A percentile compares a stretch with the other conserved stretches of the same genome.
phyloP scores from a whole-genome alignment of 2,888 invertebrate genomes.

The Diplolepis rosae region DNA sequence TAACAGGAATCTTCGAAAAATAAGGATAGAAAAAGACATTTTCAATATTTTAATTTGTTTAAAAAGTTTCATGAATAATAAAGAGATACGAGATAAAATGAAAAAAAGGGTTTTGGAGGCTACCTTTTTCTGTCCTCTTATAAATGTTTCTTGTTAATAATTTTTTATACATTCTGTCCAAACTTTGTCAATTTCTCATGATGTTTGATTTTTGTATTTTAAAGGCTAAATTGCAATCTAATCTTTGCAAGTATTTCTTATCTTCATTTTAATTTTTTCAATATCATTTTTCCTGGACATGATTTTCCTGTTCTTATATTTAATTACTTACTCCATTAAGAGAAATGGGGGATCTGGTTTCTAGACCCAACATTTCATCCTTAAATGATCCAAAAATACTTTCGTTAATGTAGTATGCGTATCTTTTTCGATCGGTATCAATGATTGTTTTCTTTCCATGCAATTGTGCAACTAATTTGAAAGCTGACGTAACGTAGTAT shows the following conservation, averaged over 20 bases:
- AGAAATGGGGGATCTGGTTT: constrained; percentile 49
- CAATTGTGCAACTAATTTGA: constrained; percentile 76
- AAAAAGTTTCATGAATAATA: no score
- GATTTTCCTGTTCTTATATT: not conserved
- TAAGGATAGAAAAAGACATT: no score
- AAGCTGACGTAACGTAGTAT: constrained; percentile 78
- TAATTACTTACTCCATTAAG: constrained; percentile 50
- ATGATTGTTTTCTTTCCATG: constrained; percentile 73
- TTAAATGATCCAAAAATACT: constrained; percentile 80
- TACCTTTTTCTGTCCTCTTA: no score
- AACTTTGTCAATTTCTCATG: no score
- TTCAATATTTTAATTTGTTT: no score
- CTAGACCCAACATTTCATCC: constrained; percentile 70
- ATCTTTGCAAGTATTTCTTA: not conserved
- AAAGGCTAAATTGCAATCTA: no score
- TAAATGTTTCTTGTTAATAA: no score
- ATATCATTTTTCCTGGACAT: not conserved
- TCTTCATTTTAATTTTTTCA: not conserved
- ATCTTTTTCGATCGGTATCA: constrained; percentile 47
- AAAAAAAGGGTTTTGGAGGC: no score
- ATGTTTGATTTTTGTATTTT: no score
- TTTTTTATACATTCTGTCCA: no score
- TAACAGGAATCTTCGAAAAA: no score
- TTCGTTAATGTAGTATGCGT: constrained; percentile 79
- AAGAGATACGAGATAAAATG: no score